phyloP scores from a whole-genome alignment of 1,140 invertebrate species.

The Holcopasites calliopsidis region DNA sequence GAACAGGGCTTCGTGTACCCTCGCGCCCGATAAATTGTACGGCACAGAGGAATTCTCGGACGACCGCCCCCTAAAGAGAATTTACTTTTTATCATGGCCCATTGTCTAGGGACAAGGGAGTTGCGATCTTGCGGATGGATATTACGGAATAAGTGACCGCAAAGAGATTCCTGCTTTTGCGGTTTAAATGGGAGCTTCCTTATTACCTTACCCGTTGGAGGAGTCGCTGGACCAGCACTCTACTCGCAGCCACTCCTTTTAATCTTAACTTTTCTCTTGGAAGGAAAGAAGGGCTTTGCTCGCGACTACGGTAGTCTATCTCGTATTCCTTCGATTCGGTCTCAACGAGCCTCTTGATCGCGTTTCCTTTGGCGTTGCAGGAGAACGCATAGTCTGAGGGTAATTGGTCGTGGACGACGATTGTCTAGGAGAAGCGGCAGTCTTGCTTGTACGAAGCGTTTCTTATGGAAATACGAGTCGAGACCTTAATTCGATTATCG shows the following conservation, averaged over 20 bases:
- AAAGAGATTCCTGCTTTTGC: constrained; percentile 7
- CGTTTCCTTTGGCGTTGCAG: not conserved
- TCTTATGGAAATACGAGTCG: constrained; percentile 1
- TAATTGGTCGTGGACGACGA: not conserved
- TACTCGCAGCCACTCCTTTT: not conserved
- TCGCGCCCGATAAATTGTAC: constrained; percentile 20
- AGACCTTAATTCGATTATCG: not conserved
- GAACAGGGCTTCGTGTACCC: not conserved
- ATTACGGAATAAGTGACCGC: constrained; percentile 25
- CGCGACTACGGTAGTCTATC: not conserved
- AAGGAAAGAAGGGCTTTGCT: not conserved
- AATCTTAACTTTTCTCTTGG: not conserved
- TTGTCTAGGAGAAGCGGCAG: not conserved
- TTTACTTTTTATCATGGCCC: constrained; percentile 1
- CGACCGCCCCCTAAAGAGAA: not conserved
- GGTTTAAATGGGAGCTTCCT: not conserved
- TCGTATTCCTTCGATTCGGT: not conserved
- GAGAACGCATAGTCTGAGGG: not conserved
- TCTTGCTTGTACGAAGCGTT: not conserved
- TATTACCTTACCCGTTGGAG: not conserved
- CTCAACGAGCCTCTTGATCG: constrained; percentile 19
- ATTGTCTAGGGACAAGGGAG: not conserved
- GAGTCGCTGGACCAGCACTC: not conserved
- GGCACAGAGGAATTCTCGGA: not conserved
- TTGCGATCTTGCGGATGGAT: constrained; percentile 20